Evolutionary conservation across 2,888 invertebrate species (phyloP), one percentile per base, ranked within the genome.

Genomic region (Mythimna lalbum): DNA sequence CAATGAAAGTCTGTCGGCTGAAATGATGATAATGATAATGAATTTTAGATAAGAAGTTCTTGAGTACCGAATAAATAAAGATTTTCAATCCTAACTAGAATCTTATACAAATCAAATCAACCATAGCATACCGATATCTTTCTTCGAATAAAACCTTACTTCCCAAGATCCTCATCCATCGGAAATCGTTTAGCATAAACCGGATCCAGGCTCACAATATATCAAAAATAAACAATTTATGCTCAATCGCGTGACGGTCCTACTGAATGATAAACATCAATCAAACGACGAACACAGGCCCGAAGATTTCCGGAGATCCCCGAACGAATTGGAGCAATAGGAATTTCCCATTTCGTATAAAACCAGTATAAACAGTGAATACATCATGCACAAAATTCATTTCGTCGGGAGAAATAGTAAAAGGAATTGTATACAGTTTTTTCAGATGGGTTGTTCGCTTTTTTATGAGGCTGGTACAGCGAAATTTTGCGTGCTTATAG

Each of bases 241-340:
- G 67, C n/a, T 69, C 72, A 83, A 74, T 78, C 68, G 72, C 47
- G 62, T 55, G 69, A 69, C 70, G 70, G 79, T 79, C 73, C 17
- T 59, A n/a, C 70, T 72, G 60, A 69, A 79, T 62, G 80, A 68
- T 69, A 76, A 76, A 79, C 76, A 74, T 73, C 69, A 80, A 82
- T 82, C 80, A 82, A 74, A 66, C 55, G 76, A 19, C 19, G 60
- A 63, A 53, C 64, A 66, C 69, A 78, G 78, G 66, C 61, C 73
- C 57, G 73, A 74, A 78, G 73, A 78, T 74, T 52, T 62, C 71
- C 66, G 71, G 60, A 70, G 70, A 80, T 67, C 61, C 47, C 63
- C 63, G 69, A 72, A 67, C 31, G 67, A 36, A 70, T 71, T n/a
- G 27, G 12, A 47, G 59, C 59, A 63, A 75, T 75, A 79, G 56